Evolutionary conservation across 2,888 invertebrate genomes (phyloP), one percentile per base, ranked within the genome.

Genomic region (Orthosia gothica): DNA sequence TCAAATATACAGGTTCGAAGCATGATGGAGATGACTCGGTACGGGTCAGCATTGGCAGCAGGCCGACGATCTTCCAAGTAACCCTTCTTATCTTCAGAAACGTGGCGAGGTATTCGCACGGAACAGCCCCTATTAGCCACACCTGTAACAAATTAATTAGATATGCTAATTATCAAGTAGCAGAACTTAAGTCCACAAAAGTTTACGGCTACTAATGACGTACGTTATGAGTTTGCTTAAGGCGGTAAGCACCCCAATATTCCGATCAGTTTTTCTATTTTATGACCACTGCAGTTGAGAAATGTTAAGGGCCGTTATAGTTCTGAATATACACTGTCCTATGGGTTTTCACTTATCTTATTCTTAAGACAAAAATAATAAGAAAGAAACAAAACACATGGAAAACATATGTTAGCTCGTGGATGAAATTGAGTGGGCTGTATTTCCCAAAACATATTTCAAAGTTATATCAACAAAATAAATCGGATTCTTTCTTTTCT

Each of bases 21-120:
- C 86, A 99, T 96, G 67, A 98, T 98, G 90, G 98, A 97, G 69
- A 98, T 97, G 50, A 99, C 98, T 5, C 98, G 97, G 92, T 99
- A 99, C 0, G 99, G 99, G 95, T 99, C 99, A 90, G 99, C 99
- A 93, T 99, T 99, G 83, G 99, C 98, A 55, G 99, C 98, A 18
- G 99, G 99, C 79, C 99, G 97, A 69, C 99, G 97, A 95, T 99
- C 99, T 94, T 99, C 99, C 79, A 99, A 97, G 92, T 99, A 99
- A 0, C 99, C 99, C 88, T 98, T 98, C 90, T 98, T 98, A 50
- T 99, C 98, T 89, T 99, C 99, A 4, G 99, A 98, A 65, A 99
- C 99, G 77, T 98, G 98, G 4, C 99, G 97, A 0, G 99, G 99
- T 89, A 99, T 99, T 81, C 99, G 98, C 90, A 99, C 98, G 90